These are phyloP conservation scores for Ciconia nigra DNA, from an alignment of 2,797 vertebrate genomes.

Conservation along the genomic window DNA sequence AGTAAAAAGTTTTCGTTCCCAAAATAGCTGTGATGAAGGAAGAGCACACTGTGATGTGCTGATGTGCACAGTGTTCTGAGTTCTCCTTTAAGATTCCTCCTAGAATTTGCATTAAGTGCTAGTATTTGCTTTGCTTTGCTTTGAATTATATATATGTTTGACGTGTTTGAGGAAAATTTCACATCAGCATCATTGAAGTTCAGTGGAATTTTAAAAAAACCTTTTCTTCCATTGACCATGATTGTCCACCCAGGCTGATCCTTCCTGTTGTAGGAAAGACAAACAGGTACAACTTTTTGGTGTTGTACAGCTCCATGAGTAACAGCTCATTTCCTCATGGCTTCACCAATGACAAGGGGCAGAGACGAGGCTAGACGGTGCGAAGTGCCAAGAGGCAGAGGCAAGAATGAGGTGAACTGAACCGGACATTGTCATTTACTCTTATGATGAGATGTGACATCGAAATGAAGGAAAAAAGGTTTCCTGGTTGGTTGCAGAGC, in stretches of 20 bases:
- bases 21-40: neutral
- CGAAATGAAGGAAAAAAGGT: neutral
- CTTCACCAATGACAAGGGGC: neutral
- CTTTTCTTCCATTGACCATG: neutral
- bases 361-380: neutral
- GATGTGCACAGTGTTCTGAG: neutral
- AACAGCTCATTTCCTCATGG: neutral
- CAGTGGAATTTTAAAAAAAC: neutral
- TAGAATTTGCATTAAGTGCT: neutral
- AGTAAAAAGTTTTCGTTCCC: neutral
- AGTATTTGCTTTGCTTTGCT: neutral
- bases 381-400: fast-evolving
- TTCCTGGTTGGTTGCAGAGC: neutral
- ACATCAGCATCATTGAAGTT: neutral
- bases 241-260: neutral
- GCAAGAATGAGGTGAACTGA: neutral
- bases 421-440: neutral
- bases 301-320: neutral
- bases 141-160: neutral
- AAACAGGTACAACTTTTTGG: neutral
- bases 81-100: neutral
- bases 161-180: neutral
- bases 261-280: neutral
- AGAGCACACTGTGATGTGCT: neutral
- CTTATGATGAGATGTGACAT: neutral